Evolutionary conservation across 2,797 vertebrate species (phyloP).

Genomic region (Momotus momota): DNA sequence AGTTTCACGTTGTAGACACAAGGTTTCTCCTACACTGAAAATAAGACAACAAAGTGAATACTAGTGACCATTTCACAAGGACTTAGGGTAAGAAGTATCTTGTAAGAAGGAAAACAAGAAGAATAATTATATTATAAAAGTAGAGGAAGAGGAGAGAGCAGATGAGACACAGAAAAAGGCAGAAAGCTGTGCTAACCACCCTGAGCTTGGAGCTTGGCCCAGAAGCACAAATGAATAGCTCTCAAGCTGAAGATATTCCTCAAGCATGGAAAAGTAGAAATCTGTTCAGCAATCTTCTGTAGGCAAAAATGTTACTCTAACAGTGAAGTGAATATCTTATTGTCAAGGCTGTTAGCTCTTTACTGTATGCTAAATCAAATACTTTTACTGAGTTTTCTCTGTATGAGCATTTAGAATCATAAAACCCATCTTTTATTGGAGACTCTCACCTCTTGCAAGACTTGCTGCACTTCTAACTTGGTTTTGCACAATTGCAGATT

Average conservation of each 20-base stretch:
- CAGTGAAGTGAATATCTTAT: neutral
- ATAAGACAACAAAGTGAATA: neutral
- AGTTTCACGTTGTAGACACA: neutral
- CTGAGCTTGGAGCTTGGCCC: neutral
- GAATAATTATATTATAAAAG: neutral
- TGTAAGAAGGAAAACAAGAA: neutral
- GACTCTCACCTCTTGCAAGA: neutral
- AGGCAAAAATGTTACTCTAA: neutral
- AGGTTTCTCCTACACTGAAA: neutral
- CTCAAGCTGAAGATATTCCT: neutral
- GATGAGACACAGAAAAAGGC: neutral
- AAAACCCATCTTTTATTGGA: neutral
- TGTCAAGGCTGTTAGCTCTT: neutral
- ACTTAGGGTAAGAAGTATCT: neutral
- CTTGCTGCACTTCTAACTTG: neutral
- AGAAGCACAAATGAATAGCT: neutral
- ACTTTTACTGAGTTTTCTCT: neutral
- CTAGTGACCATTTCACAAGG: neutral
- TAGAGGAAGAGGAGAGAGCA: neutral
- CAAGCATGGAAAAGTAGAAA: neutral
- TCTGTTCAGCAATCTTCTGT: neutral
- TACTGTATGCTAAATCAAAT: neutral
- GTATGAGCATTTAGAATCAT: neutral
- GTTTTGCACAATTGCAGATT: neutral
- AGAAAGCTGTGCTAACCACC: neutral